Evolutionary conservation across 2,888 invertebrate genomes (phyloP), one percentile per base, ranked within the genome.

Genomic region (Heteropelma amictum): DNA sequence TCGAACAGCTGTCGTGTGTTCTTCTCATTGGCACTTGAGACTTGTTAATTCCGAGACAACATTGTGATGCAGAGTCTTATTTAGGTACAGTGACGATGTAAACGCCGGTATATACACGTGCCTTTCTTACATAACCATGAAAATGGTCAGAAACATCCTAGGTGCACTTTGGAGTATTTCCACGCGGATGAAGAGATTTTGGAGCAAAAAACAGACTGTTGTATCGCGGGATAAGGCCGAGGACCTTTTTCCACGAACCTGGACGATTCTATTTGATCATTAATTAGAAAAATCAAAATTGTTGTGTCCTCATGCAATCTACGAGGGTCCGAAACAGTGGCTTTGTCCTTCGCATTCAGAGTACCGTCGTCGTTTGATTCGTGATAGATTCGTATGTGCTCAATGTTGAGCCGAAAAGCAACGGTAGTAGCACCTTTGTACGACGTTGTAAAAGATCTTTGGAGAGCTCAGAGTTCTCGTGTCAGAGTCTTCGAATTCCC

Each of bases 401-500:
- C 45, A 56, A 63, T 63, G 38, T 35, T 45, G n/a, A 7, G 26
- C 10, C 17, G 45, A 33, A 35, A 45, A 56, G 49, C 28, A 49
- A 10, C 10, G 26, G 21, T 49, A n/a, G 49, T 45, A 42, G 61
- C 53, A 64, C 42, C 63, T 61, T 68, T 47, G 54, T 68, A 14
- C 8, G 42, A 71, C 49, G 67, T 54, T 67, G 40, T 47, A 68
- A 49, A 73, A 58, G 47, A 76, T 71, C 42, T 49, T 58, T 49
- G 49, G 40, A 60, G 71, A 68, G 63, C 71, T 68, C 38, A 17
- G 65, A 76, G 72, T 71, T 73, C 69, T 60, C 68, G 56, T 76
- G 72, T 71, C 71, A 67, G 65, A 77, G 72, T 75, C 71, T 73
- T 75, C 40, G 68, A 73, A 79, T 79, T 79, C 76, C n/a, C 78